Evolutionary conservation across 2,797 vertebrate species (phyloP), one percentile per base, ranked within the genome.

Genomic region (Myripristis jacobus): DNA sequence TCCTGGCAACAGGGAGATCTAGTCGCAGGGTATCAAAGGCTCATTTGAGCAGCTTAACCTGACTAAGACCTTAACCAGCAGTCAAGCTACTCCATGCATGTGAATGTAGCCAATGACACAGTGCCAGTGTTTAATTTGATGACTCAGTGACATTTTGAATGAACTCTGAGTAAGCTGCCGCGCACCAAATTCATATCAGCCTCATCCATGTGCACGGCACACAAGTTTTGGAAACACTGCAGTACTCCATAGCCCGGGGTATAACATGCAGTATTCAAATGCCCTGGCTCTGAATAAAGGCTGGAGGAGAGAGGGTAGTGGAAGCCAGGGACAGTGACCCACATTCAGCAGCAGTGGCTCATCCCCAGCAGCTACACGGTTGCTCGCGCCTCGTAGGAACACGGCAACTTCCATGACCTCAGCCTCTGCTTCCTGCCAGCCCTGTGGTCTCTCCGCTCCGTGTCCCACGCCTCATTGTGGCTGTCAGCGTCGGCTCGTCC

Each of bases 241-340:
- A 19, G 29, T 22, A 5, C 73, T 60, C 34, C 61, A 19, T 54
- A 79, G 80, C 77, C 54, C 21, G 38, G 50, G 68, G 71, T 73
- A 22, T 72, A 69, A 61, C 78, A 80, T 79, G 78, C 68, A 81
- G 80, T 72, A 80, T 83, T 88, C 81, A 83, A 78, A 87, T 72
- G 72, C 62, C 72, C 76, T 50, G 74, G 69, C 82, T 81, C 52
- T 70, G 67, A 53, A 68, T 73, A 29, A 77, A 79, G 60, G 78
- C 77, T 70, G 0, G 70, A 79, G 74, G 80, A 81, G 78, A 58
- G 68, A 58, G 27, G 44, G 72, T 46, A 11, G 64, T 44, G 59
- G 71, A 62, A 77, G 71, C 75, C 75, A 67, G 57, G 58, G 72
- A 81, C 68, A 77, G 73, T 84, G 86, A 87, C 85, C 85, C 84